Percentiles rank a stretch among this genome's conserved stretches.
phyloP scores from a whole-genome alignment of 1,140 invertebrate species.

The Camponotus vicinus region DNA sequence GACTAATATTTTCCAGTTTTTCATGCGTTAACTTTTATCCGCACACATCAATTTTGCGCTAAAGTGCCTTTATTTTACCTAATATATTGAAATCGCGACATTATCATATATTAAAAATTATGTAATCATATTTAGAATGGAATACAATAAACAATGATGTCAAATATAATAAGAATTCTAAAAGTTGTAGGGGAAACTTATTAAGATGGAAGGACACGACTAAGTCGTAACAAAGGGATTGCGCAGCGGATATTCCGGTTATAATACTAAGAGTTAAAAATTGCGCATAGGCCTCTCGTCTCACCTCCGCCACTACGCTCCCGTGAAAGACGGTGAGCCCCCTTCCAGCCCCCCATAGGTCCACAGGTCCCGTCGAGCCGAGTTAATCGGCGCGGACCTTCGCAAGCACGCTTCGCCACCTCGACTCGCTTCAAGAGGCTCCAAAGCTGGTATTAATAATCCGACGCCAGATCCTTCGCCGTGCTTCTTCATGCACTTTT shows the following conservation, averaged over 20 bases:
- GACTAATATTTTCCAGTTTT: neutral
- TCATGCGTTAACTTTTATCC: neutral
- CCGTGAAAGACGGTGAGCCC: constrained; percentile 38
- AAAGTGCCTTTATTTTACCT: no score
- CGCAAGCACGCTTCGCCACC: constrained; percentile 75
- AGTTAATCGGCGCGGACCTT: constrained; percentile 78
- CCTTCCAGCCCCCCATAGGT: constrained; percentile 27
- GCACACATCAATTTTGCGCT: no score
- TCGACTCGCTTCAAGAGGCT: constrained; percentile 68
- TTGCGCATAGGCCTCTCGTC: constrained; percentile 54
- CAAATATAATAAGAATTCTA: neutral
- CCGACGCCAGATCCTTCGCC: constrained; percentile 50
- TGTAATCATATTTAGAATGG: neutral
- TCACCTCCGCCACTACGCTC: constrained; percentile 51
- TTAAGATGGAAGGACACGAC: constrained; percentile 9
- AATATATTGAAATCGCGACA: no score
- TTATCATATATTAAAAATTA: neutral
- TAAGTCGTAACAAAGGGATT: constrained; percentile 33
- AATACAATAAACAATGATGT: neutral
- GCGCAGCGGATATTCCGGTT: neutral
- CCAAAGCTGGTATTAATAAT: constrained; percentile 75
- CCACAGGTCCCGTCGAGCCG: constrained; percentile 63
- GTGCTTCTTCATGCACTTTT: constrained; percentile 63
- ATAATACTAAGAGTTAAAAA: constrained; percentile 71
- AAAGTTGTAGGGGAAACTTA: neutral